These are phyloP conservation scores for Trachymyrmex septentrionalis DNA, from an alignment of 1,140 invertebrate genomes.

Conservation along the genomic window DNA sequence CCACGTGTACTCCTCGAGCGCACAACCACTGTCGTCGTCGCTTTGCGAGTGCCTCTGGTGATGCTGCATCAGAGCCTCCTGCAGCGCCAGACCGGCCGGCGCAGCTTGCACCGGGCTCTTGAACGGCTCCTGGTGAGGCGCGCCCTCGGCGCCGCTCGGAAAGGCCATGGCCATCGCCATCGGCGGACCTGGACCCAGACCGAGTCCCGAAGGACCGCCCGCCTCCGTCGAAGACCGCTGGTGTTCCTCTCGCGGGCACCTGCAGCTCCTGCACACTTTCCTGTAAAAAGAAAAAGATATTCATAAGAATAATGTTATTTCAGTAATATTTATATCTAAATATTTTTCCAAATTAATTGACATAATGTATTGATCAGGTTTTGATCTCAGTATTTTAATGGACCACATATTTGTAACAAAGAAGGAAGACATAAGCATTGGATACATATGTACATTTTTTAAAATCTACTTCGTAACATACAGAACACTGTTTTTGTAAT, in stretches of 20 bases:
- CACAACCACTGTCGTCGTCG: slow-evolving; percentile 98
- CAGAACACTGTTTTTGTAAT: too few species aligned
- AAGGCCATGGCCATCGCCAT: slow-evolving; percentile 85
- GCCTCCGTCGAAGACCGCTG: slow-evolving; percentile 81
- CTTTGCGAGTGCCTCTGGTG: slow-evolving; percentile 96
- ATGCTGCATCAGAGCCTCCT: slow-evolving; percentile 87
- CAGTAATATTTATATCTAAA: neutral
- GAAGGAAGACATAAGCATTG: too few species aligned
- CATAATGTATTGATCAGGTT: too few species aligned
- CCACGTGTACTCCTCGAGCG: slow-evolving; percentile 99
- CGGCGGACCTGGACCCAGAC: slow-evolving; percentile 80
- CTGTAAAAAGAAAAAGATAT: slow-evolving; percentile 83
- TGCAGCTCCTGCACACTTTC: slow-evolving; percentile 91
- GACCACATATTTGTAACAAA: too few species aligned
- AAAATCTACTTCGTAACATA: too few species aligned
- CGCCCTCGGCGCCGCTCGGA: slow-evolving; percentile 75
- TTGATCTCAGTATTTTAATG: too few species aligned
- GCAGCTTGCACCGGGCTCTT: slow-evolving; percentile 83
- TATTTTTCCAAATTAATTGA: too few species aligned
- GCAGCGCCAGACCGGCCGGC: slow-evolving; percentile 77
- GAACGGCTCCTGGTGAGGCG: slow-evolving; percentile 83
- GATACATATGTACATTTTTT: too few species aligned
- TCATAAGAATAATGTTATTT: neutral
- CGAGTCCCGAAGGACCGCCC: slow-evolving; percentile 77
- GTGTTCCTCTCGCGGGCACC: slow-evolving; percentile 90